Evolutionary conservation across 2,888 invertebrate genomes (phyloP).

Genomic region (Caenorhabditis zanzibari): DNA sequence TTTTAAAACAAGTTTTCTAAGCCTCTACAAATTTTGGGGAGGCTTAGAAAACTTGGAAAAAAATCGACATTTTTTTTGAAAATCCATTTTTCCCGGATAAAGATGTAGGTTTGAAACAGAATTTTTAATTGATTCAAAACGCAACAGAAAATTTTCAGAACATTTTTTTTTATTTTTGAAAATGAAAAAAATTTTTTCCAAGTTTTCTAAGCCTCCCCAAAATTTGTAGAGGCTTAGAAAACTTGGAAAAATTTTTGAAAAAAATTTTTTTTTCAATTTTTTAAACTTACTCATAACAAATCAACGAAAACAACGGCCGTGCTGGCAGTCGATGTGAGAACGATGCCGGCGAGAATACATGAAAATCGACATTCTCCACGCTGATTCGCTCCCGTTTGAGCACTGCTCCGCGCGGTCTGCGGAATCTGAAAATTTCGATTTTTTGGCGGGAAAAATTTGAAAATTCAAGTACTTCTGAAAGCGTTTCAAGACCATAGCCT

Average conservation of each 20-base stretch:
- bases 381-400: constrained; percentile 30
- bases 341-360: constrained; percentile 59
- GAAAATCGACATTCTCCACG: constrained; percentile 50
- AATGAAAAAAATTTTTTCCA: too few species aligned
- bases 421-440: constrained; percentile 5
- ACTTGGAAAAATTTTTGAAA: not conserved
- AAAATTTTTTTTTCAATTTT: not conserved
- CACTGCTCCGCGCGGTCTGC: too few species aligned
- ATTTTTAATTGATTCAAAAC: not conserved
- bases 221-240: too few species aligned
- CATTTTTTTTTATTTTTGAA: too few species aligned
- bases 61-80: too few species aligned
- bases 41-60: too few species aligned
- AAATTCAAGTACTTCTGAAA: constrained; percentile 11
- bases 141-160: constrained; percentile 1
- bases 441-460: not conserved
- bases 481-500: not conserved
- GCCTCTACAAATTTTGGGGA: too few species aligned
- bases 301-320: constrained; percentile 49
- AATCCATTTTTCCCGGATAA: too few species aligned
- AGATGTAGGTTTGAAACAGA: not conserved
- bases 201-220: not conserved
- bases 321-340: constrained; percentile 62
- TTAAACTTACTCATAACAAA: constrained; percentile 44
- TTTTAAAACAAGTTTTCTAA: too few species aligned